These are phyloP conservation scores for Heliconius charithonia DNA, from an alignment of 2,888 invertebrate genomes.

Conservation along the genomic window DNA sequence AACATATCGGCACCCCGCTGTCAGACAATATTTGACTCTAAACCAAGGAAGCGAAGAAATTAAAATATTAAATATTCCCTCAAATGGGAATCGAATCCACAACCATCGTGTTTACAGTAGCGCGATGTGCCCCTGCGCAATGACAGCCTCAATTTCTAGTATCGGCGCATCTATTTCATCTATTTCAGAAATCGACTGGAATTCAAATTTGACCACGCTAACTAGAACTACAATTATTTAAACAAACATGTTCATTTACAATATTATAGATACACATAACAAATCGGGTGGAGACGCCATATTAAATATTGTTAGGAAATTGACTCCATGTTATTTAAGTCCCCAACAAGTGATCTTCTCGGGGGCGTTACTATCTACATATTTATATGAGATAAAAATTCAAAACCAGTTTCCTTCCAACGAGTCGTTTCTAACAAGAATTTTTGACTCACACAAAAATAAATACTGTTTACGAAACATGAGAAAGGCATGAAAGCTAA, in stretches of 20 bases:
- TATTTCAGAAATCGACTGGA: not conserved
- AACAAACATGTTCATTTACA: not conserved
- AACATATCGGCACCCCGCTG: not conserved
- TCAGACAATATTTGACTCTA: not conserved
- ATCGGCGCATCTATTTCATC: not conserved
- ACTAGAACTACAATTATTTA: not conserved
- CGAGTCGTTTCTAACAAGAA: conserved; percentile 80
- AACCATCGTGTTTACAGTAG: too few relatives aligned
- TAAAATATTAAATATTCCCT: too few relatives aligned
- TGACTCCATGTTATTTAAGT: conserved; percentile 57
- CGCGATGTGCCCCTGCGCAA: too few relatives aligned
- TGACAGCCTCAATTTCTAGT: too few relatives aligned
- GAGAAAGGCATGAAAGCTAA: conserved; percentile 79
- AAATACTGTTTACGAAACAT: conserved; percentile 80
- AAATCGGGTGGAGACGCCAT: not conserved
- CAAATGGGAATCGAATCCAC: too few relatives aligned
- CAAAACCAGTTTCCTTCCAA: conserved; percentile 74
- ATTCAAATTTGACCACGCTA: too few relatives aligned
- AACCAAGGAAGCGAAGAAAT: too few relatives aligned
- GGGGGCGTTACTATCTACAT: conserved; percentile 78
- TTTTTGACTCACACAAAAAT: conserved; percentile 79
- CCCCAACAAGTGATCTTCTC: conserved; percentile 67
- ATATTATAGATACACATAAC: not conserved
- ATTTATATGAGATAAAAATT: conserved; percentile 75
- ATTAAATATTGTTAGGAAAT: conserved; percentile 20